Evolutionary conservation across 2,113 vertebrate species (phyloP), one percentile per base, ranked within the genome.

Genomic region (Pseudopodoces humilis): DNA sequence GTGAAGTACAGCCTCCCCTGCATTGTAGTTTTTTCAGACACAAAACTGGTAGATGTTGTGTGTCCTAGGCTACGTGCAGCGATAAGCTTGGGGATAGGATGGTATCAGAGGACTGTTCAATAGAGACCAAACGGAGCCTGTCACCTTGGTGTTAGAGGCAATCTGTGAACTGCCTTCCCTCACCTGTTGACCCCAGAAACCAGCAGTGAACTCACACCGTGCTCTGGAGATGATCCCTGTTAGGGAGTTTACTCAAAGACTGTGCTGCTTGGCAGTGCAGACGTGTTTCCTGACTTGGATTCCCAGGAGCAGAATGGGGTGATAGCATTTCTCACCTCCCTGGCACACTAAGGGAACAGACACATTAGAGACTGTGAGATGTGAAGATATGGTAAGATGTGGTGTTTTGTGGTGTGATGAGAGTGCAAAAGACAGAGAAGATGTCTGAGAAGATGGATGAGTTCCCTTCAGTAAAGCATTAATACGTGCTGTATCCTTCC

Each of bases 291-390:
- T 83, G 81, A 44, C 89, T 80, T 43, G 28, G 41, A 6, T 80
- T 92, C 75, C 63, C 75, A 39, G 0, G 19, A 85, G 84, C 55
- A 87, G 63, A 53, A 65, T 0, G 13, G 59, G 67, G 39, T 80
- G 68, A 77, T 23, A 70, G 71, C 30, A 18, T 81, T 93, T 90
- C 91, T 89, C 82, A 84, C 92, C 74, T 95, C 65, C 21, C 78
- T 74, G 67, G 31, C 67, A 37, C 16, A 1, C 50, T 60, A 9
- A 55, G 63, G 83, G 82, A 90, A 52, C 15, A 88, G 83, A 83
- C 83, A 65, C 50, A 27, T 94, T 93, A 86, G 56, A 77, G 76
- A 67, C 46, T 37, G n/a, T 21, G 87, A 93, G 70, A 85, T 87
- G 35, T 62, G 86, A 62, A 65, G 89, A 77, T 91, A 44, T 2